Percentiles rank a stretch among this genome's conserved stretches.
Evolutionary conservation across 2,797 vertebrate species (phyloP).

Genomic region (Hoplostethus mediterraneus): DNA sequence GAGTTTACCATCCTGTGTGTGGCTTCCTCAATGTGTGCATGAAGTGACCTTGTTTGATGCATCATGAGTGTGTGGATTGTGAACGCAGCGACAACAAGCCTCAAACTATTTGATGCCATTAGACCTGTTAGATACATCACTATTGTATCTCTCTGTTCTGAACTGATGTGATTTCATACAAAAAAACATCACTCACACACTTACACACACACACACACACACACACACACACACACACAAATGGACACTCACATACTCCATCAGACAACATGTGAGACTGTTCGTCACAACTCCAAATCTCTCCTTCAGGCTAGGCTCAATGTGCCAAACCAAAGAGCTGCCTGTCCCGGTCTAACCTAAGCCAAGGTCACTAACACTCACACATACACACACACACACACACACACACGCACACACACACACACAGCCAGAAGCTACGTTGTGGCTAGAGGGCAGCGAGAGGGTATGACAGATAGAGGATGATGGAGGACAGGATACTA

Average conservation of each 20-base stretch:
- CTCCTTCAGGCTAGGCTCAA: constrained; percentile 54
- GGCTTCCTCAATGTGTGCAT: neutral
- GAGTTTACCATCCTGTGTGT: neutral
- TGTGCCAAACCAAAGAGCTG: constrained; percentile 54
- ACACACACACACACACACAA: constrained; percentile 4
- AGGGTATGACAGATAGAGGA: constrained; percentile 50
- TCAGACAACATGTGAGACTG: constrained; percentile 35
- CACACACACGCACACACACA: constrained; percentile 30
- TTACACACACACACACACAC: constrained; percentile 36
- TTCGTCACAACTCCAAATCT: constrained; percentile 43
- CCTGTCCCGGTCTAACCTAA: constrained; percentile 46
- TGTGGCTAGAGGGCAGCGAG: constrained; percentile 51
- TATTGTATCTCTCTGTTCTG: neutral
- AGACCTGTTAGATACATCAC: neutral
- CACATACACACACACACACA: constrained; percentile 24
- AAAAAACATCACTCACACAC: constrained; percentile 19
- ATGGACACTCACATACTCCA: constrained; percentile 12
- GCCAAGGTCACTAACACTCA: constrained; percentile 60
- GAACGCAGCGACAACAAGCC: neutral
- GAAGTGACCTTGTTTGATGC: neutral
- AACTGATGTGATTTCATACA: neutral
- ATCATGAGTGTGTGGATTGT: neutral
- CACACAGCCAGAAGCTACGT: constrained; percentile 52
- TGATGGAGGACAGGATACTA: constrained; percentile 47
- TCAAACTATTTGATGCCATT: too few relatives aligned